A percentile compares a stretch with the other conserved stretches of the same genome.
Conservation (phyloP, 2,888 invertebrate species). For the Sinelater perroti region DNA sequence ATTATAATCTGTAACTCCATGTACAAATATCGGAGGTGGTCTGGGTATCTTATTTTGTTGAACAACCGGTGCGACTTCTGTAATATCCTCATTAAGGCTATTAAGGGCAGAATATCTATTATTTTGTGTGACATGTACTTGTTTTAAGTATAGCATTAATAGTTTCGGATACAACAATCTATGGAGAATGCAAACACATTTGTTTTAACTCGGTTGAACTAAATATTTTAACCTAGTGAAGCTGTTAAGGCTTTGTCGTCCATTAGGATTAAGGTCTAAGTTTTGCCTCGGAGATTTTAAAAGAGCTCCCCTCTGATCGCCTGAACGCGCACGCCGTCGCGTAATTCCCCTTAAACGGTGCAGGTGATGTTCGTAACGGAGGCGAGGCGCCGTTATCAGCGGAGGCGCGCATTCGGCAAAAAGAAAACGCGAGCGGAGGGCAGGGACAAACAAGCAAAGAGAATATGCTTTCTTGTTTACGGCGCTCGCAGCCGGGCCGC, state of each 20-base stretch:
- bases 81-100: no score
- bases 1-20: no score
- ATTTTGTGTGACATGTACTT: no score
- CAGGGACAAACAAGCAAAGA: slow-evolving; percentile 25
- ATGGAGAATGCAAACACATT: no score
- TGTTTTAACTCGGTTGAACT: no score
- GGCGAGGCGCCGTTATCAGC: slow-evolving; percentile 32
- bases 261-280: slow-evolving; percentile 20
- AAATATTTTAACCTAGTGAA: slow-evolving; percentile 4
- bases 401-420: slow-evolving; percentile 8
- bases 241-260: not conserved
- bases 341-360: slow-evolving; percentile 30
- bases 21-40: no score
- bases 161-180: no score
- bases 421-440: slow-evolving; percentile 29
- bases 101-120: no score
- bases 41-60: no score
- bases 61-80: no score
- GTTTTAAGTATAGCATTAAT: no score
- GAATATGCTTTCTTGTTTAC: slow-evolving; percentile 32
- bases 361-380: slow-evolving; percentile 31
- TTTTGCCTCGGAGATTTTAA: slow-evolving; percentile 9
- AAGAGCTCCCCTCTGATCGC: no score
- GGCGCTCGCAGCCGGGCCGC: slow-evolving; percentile 10
- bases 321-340: slow-evolving; percentile 33